phyloP scores from a whole-genome alignment of 1,140 invertebrate genomes.

The Penaeus indicus region DNA sequence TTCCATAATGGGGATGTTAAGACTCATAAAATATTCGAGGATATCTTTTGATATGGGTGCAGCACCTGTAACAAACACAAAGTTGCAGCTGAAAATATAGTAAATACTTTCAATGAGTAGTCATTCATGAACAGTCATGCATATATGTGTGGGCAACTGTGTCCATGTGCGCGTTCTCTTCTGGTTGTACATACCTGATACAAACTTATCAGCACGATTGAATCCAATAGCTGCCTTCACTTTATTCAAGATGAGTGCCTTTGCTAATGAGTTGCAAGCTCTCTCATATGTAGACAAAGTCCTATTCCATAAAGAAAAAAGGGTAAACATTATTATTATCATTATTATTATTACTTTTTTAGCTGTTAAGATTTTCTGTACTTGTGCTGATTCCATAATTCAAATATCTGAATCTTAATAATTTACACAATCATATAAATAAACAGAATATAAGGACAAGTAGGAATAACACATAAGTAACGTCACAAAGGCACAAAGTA shows the following conservation, averaged over 20 bases:
- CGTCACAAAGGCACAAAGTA: not conserved
- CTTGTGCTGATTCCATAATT: too few relatives aligned
- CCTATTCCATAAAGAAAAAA: conserved; percentile 22
- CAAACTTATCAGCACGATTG: conserved; percentile 76
- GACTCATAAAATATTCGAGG: conserved; percentile 86
- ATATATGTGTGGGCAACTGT: too few relatives aligned
- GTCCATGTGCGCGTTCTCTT: not conserved
- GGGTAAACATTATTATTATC: not conserved
- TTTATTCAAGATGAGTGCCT: conserved; percentile 81
- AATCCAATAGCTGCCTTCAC: conserved; percentile 83
- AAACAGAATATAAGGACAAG: too few relatives aligned
- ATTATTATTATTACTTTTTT: too few relatives aligned
- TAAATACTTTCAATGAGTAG: not conserved
- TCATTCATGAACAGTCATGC: not conserved
- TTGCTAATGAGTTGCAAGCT: conserved; percentile 78
- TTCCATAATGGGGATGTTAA: conserved; percentile 79
- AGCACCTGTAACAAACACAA: conserved; percentile 45
- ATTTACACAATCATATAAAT: too few relatives aligned
- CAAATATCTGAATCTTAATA: too few relatives aligned
- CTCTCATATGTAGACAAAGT: conserved; percentile 61
- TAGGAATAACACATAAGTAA: not conserved
- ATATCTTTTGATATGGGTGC: conserved; percentile 87
- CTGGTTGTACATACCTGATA: conserved; percentile 78
- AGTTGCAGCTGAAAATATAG: not conserved
- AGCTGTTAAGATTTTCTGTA: too few relatives aligned